Evolutionary conservation across 2,113 vertebrate genomes (phyloP), one percentile per base, ranked within the genome.

Genomic region (Aplodontia rufa): DNA sequence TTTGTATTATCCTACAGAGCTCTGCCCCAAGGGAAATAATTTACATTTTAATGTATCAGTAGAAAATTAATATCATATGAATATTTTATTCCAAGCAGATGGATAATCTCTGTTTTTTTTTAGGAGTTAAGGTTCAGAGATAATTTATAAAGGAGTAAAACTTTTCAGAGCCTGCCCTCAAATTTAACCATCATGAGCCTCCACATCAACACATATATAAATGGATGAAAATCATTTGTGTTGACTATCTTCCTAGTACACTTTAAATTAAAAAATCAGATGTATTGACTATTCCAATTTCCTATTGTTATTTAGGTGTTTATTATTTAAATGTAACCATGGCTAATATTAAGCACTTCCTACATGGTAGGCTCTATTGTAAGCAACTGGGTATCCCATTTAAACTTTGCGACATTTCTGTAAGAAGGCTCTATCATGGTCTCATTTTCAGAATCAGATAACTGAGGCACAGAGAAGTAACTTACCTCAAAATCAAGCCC

Each of bases 221-320:
- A 55, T 68, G 35, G 16, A 74, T 81, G 55, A 55, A 90, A 81
- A 80, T 26, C 12, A 81, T 71, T 89, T 51, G 11, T 72, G 28
- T 64, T 64, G 7, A 42, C 6, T 1, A 28, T 72, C n/a, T 37
- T 71, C 60, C 72, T 45, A 81, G 30, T 16, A 83, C 8, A 42
- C 16, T 83, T 87, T 74, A 62, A 69, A 76, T 55, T 79, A 8
- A 93, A n/a, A 82, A 72, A 76, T 55, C 5, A 26, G 6, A 74
- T 88, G 28, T 81, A 32, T 30, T 93, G n/a, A 74, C n/a, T 92
- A 1, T 91, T 69, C 58, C 35, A 37, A 8, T 69, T 94, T 97
- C 14, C 22, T 88, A 60, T 69, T 45, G 47, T 92, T 92, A 92
- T 58, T 83, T 88, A 32, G 19, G 11, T 71, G 42, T 47, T 35